phyloP scores from a whole-genome alignment of 1,140 invertebrate species.

The Macrobrachium nipponense region DNA sequence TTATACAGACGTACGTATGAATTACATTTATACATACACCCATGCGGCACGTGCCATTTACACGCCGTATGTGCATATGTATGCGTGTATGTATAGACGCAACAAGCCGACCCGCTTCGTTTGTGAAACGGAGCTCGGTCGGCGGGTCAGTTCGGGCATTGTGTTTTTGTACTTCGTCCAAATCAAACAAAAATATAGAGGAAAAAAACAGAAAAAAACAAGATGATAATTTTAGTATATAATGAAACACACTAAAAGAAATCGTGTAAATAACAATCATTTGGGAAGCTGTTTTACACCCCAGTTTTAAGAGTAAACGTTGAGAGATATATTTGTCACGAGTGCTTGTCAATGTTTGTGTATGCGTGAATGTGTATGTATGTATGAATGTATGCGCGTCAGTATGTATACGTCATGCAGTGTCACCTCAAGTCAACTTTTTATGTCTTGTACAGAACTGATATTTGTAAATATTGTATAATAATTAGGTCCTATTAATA shows the following conservation, averaged over 20 bases:
- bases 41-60: background rate
- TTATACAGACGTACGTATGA: background rate
- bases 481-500: constrained; percentile 40
- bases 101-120: no score
- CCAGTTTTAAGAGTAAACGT: background rate
- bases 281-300: background rate
- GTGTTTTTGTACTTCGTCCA: no score
- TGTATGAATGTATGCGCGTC: background rate
- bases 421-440: background rate
- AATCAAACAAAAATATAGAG: background rate
- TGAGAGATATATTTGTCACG: background rate
- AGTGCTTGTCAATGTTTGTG: constrained; percentile 12
- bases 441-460: constrained; percentile 39
- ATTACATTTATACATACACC: constrained; percentile 14
- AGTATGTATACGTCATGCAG: no score
- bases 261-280: constrained; percentile 29
- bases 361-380: constrained; percentile 21
- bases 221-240: background rate
- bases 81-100: constrained; percentile 17
- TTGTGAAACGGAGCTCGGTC: no score
- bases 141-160: no score
- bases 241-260: constrained; percentile 22
- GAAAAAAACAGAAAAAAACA: background rate
- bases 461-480: constrained; percentile 36
- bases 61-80: constrained; percentile 3